Evolutionary conservation across 2,888 invertebrate genomes (phyloP), one percentile per base, ranked within the genome.

Genomic region (Nezara viridula): DNA sequence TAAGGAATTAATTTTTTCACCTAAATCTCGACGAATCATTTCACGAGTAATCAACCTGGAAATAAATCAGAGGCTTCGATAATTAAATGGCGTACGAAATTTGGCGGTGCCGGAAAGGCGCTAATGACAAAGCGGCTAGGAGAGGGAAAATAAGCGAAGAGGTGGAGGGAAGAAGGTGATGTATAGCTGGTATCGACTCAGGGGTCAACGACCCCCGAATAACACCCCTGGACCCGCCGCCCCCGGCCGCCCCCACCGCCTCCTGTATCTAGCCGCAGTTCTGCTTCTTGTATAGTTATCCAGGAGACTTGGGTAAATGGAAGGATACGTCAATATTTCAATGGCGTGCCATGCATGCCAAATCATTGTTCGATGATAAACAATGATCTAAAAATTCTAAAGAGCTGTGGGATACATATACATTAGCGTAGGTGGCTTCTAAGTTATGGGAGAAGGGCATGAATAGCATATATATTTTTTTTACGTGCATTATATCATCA

Each of bases 141-240:
- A 19, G 66, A 37, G 32, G 66, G 14, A 21, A 37, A 60, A 60
- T 60, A 60, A 60, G 60, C 27, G n/a, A 55, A 10, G 66, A 73
- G 60, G 60, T 27, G 60, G 60, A 73, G 66, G 32, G 37, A 37
- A 24, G 40, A 73, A 40, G 24, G 32, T 86, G 86, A 86, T 86
- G 86, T 86, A 86, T 86, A 50, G 86, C 50, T 27, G 50, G 32
- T 52, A 86, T 50, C 50, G 86, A 86, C 86, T 50, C n/a, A 19
- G 52, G 52, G 86, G 50, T 86, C 5, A 55, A 86, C 86, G 50
- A 86, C 86, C 86, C 86, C 86, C 86, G 55, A 86, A 86, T 86
- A 86, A 47, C 86, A 37, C 47, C 50, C 86, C 50, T 3, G 40
- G 49, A 27, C 12, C 85, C 24, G 19, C 14, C 44, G n/a, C 21